Evolutionary conservation across 2,113 vertebrate species (phyloP).

Genomic region (Tauraco erythrolophus): DNA sequence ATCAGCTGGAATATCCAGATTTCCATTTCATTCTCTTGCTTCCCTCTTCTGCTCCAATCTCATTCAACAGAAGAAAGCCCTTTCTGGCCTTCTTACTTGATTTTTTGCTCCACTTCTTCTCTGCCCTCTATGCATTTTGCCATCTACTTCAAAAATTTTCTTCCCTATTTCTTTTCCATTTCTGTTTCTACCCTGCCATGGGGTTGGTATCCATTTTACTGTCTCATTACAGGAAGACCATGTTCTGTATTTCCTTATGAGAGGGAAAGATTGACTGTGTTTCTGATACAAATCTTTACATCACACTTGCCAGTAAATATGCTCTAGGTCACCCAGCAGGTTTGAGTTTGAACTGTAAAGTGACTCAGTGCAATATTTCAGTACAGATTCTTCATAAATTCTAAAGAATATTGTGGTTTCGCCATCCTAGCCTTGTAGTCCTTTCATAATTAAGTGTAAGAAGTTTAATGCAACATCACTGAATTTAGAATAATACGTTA

Average conservation of each 20-base stretch:
- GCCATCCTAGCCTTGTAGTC: background rate
- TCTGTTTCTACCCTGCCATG: background rate
- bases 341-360: slow-evolving; percentile 5
- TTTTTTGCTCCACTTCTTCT: background rate
- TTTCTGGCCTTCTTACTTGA: background rate
- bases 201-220: background rate
- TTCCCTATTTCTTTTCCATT: background rate
- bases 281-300: slow-evolving; percentile 26
- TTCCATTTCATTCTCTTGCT: background rate
- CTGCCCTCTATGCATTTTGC: background rate
- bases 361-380: background rate
- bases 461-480: background rate
- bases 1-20: background rate
- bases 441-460: background rate
- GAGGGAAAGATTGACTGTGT: background rate
- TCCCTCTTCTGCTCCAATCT: background rate
- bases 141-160: background rate
- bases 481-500: background rate
- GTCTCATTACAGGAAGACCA: background rate
- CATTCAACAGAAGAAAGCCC: background rate
- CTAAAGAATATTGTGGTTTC: background rate
- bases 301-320: background rate
- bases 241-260: background rate
- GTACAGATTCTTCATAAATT: background rate
- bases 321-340: slow-evolving; percentile 9